Evolutionary conservation across 2,113 vertebrate species (phyloP).

Genomic region (Hyla sarda): DNA sequence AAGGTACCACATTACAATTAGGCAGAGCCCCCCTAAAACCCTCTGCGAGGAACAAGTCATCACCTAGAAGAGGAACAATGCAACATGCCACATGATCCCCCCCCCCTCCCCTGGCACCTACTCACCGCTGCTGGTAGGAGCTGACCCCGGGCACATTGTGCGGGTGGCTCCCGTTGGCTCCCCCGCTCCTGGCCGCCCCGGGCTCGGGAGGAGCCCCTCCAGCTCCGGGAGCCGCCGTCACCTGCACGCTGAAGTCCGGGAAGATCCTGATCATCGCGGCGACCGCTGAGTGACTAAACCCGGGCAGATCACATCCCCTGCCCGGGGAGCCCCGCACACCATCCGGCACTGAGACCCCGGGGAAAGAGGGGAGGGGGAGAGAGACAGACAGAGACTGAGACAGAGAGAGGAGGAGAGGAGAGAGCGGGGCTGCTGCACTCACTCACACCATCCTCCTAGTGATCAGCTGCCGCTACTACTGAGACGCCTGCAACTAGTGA

Average conservation of each 20-base stretch:
- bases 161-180: conserved; percentile 89
- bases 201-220: conserved; percentile 86
- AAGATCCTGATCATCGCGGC: conserved; percentile 97
- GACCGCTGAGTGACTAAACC: conserved; percentile 66
- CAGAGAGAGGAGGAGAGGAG: background rate
- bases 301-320: conserved; percentile 67
- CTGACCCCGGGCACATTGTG: conserved; percentile 92
- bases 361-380: conserved; percentile 27
- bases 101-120: conserved; percentile 34
- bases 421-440: conserved; percentile 39
- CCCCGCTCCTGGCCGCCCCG: conserved; percentile 72
- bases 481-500: conserved; percentile 55
- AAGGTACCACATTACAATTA: conserved; percentile 27
- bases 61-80: background rate
- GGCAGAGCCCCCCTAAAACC: background rate
- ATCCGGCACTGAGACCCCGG: conserved; percentile 56
- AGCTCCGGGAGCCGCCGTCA: conserved; percentile 89
- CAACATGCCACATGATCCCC: background rate
- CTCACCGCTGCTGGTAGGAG: conserved; percentile 96
- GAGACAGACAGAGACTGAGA: conserved; percentile 20
- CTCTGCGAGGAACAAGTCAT: background rate
- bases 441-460: conserved; percentile 58
- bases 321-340: conserved; percentile 76
- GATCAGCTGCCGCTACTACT: conserved; percentile 52
- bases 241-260: conserved; percentile 98